A percentile compares a stretch with the other conserved stretches of the same genome.
phyloP scores from a whole-genome alignment of 2,113 vertebrate species.

The Gnathonemus longibarbis region DNA sequence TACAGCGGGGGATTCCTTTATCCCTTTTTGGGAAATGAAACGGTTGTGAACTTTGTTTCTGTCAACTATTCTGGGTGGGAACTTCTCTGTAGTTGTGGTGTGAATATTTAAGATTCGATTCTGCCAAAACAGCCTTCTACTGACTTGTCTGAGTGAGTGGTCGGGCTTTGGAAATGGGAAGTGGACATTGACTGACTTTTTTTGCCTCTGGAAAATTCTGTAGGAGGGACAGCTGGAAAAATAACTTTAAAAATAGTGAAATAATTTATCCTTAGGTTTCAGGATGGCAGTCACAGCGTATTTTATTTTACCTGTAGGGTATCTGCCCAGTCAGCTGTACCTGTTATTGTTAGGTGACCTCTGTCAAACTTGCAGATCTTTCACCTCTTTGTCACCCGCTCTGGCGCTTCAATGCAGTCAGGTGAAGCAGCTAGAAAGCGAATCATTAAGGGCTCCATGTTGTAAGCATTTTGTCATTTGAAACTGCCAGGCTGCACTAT shows the following conservation, averaged over 20 bases:
- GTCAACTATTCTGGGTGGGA: background rate
- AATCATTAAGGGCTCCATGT: background rate
- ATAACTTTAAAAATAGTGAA: background rate
- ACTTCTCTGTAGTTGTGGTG: background rate
- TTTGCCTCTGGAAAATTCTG: background rate
- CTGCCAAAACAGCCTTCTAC: background rate
- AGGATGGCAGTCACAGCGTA: background rate
- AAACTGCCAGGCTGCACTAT: background rate
- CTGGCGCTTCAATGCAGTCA: background rate
- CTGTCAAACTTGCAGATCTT: background rate
- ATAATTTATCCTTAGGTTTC: background rate
- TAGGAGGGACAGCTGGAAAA: background rate
- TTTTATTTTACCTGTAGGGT: background rate
- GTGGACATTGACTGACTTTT: background rate
- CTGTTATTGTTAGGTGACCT: background rate
- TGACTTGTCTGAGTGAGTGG: too few species aligned
- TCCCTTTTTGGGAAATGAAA: background rate
- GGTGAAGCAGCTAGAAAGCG: background rate
- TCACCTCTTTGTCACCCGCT: background rate
- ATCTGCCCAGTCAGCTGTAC: background rate
- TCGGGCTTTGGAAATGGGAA: background rate
- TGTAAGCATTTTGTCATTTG: background rate
- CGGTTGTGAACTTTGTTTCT: constrained; percentile 11
- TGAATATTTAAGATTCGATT: constrained; percentile 6
- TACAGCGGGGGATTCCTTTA: background rate